phyloP scores from a whole-genome alignment of 1,140 invertebrate species.

The Sitobion miscanthi region DNA sequence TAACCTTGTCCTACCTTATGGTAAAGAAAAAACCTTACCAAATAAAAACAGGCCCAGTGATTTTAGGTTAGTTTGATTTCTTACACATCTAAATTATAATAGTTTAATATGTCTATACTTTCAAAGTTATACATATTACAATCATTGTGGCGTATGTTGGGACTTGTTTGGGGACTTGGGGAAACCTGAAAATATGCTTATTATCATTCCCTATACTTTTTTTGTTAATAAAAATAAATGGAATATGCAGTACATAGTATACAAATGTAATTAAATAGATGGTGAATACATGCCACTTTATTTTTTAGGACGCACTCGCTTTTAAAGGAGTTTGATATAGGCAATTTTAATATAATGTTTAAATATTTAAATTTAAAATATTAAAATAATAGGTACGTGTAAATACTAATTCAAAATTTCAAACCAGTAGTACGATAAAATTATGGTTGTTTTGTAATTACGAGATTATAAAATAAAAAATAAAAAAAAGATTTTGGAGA shows the following conservation, averaged over 20 bases:
- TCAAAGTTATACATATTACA: not conserved
- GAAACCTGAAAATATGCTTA: not conserved
- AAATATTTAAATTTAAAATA: not conserved
- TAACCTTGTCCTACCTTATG: constrained; percentile 38
- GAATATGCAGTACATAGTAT: not conserved
- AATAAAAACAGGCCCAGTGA: constrained; percentile 34
- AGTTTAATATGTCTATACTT: not conserved
- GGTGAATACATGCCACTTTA: not conserved
- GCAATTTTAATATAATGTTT: not conserved
- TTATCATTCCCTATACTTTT: too few relatives aligned
- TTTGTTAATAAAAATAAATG: too few relatives aligned
- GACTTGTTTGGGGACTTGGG: not conserved
- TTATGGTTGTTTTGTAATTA: not conserved
- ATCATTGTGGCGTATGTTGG: not conserved
- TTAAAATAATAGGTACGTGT: not conserved
- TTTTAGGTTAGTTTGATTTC: constrained; percentile 21
- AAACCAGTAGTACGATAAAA: too few relatives aligned
- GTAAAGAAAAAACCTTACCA: constrained; percentile 19
- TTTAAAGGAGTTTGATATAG: not conserved
- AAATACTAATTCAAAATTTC: not conserved
- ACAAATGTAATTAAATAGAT: not conserved
- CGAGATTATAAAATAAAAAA: not conserved
- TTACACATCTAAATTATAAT: not conserved
- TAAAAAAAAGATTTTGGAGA: too few relatives aligned
- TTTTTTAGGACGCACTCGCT: not conserved